Evolutionary conservation across 2,797 vertebrate species (phyloP).

Genomic region (Tapera naevia): DNA sequence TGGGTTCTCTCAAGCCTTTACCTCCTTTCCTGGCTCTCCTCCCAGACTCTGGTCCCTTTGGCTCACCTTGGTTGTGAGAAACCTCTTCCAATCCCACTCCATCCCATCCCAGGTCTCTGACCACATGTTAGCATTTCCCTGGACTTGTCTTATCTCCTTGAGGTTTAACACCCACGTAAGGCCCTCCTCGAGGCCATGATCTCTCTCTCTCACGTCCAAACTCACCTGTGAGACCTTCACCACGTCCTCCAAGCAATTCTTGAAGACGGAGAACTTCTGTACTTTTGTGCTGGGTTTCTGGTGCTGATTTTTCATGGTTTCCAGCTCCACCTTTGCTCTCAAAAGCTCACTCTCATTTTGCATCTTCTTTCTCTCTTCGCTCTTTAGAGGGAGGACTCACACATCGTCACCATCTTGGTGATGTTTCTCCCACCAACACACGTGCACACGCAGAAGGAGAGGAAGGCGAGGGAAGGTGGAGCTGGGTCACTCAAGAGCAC

Average conservation of each 20-base stretch:
- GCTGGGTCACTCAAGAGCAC: neutral
- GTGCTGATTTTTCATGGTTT: constrained; percentile 13
- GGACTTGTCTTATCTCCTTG: neutral
- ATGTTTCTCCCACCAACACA: neutral
- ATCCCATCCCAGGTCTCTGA: neutral
- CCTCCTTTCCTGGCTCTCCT: neutral
- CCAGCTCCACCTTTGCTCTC: constrained; percentile 40
- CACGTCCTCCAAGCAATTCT: constrained; percentile 69
- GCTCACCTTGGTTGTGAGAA: neutral
- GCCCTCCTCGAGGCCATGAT: neutral
- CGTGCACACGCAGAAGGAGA: neutral
- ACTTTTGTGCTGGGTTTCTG: constrained; percentile 24
- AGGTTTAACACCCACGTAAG: neutral
- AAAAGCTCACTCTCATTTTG: constrained; percentile 41
- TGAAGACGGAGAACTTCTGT: constrained; percentile 63
- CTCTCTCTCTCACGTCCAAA: neutral
- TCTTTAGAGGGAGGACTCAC: constrained; percentile 45
- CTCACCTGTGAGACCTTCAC: constrained; percentile 71
- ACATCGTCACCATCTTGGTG: constrained; percentile 65
- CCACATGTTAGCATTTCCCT: neutral
- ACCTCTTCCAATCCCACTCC: too few species aligned
- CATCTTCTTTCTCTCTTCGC: constrained; percentile 36
- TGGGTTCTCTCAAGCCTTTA: neutral
- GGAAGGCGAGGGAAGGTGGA: neutral
- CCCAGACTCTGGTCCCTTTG: neutral